Conservation (phyloP, 64 coral and sea anemone species). For the Astreopora myriophthalma region DNA sequence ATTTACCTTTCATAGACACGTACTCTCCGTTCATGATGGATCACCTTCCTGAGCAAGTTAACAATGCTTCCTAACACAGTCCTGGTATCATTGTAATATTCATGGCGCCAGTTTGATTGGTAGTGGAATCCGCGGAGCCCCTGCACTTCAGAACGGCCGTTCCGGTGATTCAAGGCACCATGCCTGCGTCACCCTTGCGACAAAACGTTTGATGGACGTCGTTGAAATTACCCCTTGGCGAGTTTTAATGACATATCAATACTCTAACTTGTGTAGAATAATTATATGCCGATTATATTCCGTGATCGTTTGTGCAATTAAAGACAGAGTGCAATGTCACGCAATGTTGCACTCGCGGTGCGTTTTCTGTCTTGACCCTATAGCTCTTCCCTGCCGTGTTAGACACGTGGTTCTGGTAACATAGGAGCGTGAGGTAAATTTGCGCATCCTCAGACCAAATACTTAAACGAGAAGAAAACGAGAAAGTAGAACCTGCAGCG, state of each 20-base stretch:
- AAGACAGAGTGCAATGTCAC: neutral
- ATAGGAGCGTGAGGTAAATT: no score
- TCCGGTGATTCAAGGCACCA: neutral
- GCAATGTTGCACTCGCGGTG: neutral
- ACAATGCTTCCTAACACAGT: neutral
- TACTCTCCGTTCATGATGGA: neutral
- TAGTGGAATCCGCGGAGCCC: no score
- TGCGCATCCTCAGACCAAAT: no score
- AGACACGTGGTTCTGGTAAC: no score
- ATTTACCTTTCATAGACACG: constrained; percentile 5
- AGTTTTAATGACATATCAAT: neutral
- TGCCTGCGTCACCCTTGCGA: neutral
- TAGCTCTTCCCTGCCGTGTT: no score
- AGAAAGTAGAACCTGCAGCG: no score
- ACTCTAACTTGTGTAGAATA: neutral
- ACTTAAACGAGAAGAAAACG: no score
- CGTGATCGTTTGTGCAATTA: neutral
- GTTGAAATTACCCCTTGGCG: neutral
- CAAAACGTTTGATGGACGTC: neutral
- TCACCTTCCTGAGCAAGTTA: neutral
- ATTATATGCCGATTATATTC: neutral
- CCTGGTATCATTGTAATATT: neutral
- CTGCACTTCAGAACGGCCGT: neutral
- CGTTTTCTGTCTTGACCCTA: no score
- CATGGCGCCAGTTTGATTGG: neutral